Percentiles rank a stretch among this genome's conserved stretches.
Evolutionary conservation across 1,140 invertebrate species (phyloP).

Genomic region (Odontomachus brunneus): DNA sequence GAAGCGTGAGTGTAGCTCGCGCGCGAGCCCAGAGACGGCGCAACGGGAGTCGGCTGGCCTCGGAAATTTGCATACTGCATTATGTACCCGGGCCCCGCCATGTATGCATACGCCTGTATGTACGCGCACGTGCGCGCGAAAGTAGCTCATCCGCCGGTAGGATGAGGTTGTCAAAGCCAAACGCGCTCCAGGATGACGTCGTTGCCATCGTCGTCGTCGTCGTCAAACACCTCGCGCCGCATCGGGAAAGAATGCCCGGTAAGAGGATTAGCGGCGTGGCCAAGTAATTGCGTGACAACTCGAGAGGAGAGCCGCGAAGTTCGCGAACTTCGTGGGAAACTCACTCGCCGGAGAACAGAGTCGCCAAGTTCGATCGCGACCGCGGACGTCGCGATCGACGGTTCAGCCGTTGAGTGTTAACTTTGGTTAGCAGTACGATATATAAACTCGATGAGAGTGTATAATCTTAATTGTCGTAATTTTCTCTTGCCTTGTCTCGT

Average conservation of each 20-base stretch:
- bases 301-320: not conserved
- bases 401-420: not conserved
- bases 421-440: no score
- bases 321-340: no score
- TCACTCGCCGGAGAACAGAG: not conserved
- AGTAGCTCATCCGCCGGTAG: slow-evolving; percentile 17
- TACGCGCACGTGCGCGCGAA: not conserved
- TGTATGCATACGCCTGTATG: slow-evolving; percentile 19
- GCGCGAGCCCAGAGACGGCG: not conserved
- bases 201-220: no score
- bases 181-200: not conserved
- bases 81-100: slow-evolving; percentile 46
- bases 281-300: not conserved
- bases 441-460: no score
- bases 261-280: not conserved
- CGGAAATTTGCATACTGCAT: slow-evolving; percentile 64
- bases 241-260: not conserved
- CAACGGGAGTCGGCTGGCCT: not conserved
- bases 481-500: no score
- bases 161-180: slow-evolving; percentile 36
- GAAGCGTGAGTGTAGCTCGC: slow-evolving; percentile 11
- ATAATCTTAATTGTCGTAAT: no score
- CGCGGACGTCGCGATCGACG: not conserved
- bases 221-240: not conserved
- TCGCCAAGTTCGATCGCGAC: slow-evolving; percentile 4